Conservation (phyloP, 2,797 vertebrate species). For the Enteromius fasciolatus region DNA sequence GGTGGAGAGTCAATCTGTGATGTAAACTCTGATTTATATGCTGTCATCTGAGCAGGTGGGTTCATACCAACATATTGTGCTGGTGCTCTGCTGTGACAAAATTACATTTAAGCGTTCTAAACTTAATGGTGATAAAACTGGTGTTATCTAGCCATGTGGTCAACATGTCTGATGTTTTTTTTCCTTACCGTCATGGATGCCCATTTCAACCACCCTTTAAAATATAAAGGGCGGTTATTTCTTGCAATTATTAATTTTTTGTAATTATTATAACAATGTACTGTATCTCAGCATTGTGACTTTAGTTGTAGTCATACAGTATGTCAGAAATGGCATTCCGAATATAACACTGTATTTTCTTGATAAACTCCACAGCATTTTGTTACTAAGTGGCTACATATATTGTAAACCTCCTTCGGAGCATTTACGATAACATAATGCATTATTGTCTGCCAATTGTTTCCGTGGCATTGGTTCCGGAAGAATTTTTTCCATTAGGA, state of each 20-base stretch:
- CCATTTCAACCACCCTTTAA: background rate
- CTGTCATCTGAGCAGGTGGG: slow-evolving; percentile 47
- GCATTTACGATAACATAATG: background rate
- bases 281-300: too few species aligned
- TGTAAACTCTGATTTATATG: slow-evolving; percentile 43
- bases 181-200: background rate
- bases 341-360: background rate
- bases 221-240: background rate
- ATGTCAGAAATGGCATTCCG: background rate
- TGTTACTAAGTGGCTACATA: too few species aligned
- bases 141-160: background rate
- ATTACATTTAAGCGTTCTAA: slow-evolving; percentile 1
- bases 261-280: background rate
- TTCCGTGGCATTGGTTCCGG: background rate
- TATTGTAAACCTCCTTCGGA: background rate
- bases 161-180: background rate
- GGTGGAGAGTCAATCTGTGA: slow-evolving; percentile 19
- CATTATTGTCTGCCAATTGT: background rate
- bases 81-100: background rate
- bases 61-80: slow-evolving; percentile 23
- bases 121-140: slow-evolving; percentile 19
- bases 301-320: too few species aligned
- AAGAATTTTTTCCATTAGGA: background rate
- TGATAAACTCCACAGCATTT: background rate
- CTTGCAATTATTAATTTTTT: background rate